Evolutionary conservation across 2,888 invertebrate species (phyloP), one percentile per base, ranked within the genome.

Genomic region (Metellina segmentata): DNA sequence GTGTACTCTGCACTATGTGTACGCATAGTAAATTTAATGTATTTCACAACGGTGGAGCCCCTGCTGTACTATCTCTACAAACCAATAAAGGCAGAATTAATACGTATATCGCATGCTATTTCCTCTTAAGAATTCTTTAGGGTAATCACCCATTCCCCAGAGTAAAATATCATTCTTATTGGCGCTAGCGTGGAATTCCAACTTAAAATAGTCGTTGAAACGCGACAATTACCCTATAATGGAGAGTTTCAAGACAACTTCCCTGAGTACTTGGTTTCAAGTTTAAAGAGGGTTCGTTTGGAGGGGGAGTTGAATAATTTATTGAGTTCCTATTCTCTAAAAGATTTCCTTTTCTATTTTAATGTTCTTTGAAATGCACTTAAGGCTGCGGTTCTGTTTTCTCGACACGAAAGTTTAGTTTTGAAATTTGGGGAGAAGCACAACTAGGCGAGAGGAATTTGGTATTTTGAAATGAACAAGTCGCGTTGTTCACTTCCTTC

Each of bases 351-450:
- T 53, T 34, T 69, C 48, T 6, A 77, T 78, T 85, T 69, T 86
- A 86, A 86, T 86, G 85, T 86, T 61, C 71, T 11, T 49, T 61
- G 49, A 83, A 72, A 74, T 72, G 71, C 49, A 82, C 71, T n/a
- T 13, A 69, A n/a, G 48, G 61, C 61, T 79, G 20, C 7, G 20
- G 61, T 16, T 79, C 61, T 61, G 79, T 61, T 61, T 61, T 11
- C 16, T 61, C 16, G 34, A 34, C 1, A 4, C 4, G 34, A 34
- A 34, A 34, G 34, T 34, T 2, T 2, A 34, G 34, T 4, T 34
- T 34, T 34, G 34, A 2, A 34, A 1, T 34, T 34, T 34, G 1
- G 1, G 1, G 34, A 4, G 34, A 34, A 34, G 34, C 4, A 34
- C 34, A 34, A 1, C 1, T 1, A 4, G 34, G 34, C 4, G 34